Evolutionary conservation across 2,113 vertebrate species (phyloP).

Genomic region (Xenopus borealis): DNA sequence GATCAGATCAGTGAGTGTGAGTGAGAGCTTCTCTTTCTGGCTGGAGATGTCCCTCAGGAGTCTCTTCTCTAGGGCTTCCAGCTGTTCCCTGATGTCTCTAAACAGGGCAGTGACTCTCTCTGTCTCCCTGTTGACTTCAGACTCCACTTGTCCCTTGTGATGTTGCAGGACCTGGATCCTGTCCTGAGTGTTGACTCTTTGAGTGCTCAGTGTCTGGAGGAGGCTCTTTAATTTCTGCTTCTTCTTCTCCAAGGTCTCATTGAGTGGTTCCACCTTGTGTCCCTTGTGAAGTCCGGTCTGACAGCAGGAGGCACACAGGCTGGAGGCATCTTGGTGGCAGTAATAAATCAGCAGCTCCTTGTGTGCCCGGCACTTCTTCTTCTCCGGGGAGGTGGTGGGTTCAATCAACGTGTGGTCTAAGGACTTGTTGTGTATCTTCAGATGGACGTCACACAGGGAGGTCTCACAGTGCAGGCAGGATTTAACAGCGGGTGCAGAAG

Average conservation of each 20-base stretch:
- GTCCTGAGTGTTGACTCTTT: background rate
- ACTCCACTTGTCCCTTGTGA: background rate
- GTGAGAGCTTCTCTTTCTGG: too few relatives aligned
- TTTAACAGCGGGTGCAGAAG: background rate
- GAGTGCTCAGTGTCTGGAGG: background rate
- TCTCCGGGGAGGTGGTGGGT: background rate
- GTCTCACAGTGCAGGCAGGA: slow-evolving; percentile 26
- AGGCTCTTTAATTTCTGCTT: background rate
- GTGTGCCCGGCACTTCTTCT: slow-evolving; percentile 11
- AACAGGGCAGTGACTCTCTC: too few relatives aligned
- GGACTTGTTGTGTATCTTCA: slow-evolving; percentile 10
- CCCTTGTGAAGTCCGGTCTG: background rate
- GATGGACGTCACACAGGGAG: slow-evolving; percentile 21
- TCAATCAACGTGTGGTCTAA: slow-evolving; percentile 13
- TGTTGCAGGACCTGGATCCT: background rate
- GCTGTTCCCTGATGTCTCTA: too few relatives aligned
- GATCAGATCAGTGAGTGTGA: too few relatives aligned
- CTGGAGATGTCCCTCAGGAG: too few relatives aligned
- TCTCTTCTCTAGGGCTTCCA: too few relatives aligned
- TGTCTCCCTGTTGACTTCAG: background rate
- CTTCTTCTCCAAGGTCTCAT: background rate
- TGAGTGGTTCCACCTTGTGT: background rate
- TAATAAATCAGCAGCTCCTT: slow-evolving; percentile 2
- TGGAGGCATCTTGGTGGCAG: background rate
- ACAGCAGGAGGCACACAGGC: slow-evolving; percentile 1